Evolutionary conservation across 2,888 invertebrate genomes (phyloP).

Genomic region (Drosophila diplacantha): DNA sequence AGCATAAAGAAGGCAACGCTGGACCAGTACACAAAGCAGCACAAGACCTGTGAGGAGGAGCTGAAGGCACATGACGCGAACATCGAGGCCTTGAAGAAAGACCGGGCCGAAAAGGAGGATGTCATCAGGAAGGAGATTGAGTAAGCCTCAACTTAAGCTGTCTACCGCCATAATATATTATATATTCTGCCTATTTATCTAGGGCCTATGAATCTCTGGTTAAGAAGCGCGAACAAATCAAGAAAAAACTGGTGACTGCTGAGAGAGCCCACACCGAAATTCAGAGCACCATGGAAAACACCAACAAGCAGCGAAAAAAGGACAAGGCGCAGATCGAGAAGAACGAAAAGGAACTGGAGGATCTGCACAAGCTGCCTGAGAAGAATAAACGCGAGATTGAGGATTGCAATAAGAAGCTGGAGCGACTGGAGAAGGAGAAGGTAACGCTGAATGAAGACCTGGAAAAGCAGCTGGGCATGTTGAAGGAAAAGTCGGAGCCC

Average conservation of each 20-base stretch:
- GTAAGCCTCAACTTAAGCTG: conserved; percentile 53
- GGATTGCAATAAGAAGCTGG: conserved; percentile 81
- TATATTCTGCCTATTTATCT: not conserved
- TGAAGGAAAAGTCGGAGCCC: conserved; percentile 81
- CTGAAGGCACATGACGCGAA: conserved; percentile 77
- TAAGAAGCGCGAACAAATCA: conserved; percentile 80
- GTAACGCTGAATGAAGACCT: conserved; percentile 81
- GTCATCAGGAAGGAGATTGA: conserved; percentile 73
- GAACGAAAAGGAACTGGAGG: conserved; percentile 84
- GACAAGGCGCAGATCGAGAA: conserved; percentile 83
- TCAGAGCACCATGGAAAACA: conserved; percentile 83
- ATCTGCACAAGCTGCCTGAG: conserved; percentile 83
- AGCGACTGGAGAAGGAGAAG: conserved; percentile 80
- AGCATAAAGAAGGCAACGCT: conserved; percentile 81
- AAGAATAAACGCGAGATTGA: conserved; percentile 85
- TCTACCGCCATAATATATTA: not conserved
- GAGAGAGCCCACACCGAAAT: conserved; percentile 83
- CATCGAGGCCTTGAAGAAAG: conserved; percentile 72
- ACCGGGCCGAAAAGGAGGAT: conserved; percentile 78
- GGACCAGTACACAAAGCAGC: conserved; percentile 80
- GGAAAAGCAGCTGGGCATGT: conserved; percentile 80
- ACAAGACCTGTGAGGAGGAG: conserved; percentile 82
- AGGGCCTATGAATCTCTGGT: conserved; percentile 81
- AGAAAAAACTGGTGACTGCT: conserved; percentile 82
- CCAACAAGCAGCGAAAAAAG: conserved; percentile 87